phyloP scores from a whole-genome alignment of 2,888 invertebrate genomes.

The Pardosa pseudoannulata region DNA sequence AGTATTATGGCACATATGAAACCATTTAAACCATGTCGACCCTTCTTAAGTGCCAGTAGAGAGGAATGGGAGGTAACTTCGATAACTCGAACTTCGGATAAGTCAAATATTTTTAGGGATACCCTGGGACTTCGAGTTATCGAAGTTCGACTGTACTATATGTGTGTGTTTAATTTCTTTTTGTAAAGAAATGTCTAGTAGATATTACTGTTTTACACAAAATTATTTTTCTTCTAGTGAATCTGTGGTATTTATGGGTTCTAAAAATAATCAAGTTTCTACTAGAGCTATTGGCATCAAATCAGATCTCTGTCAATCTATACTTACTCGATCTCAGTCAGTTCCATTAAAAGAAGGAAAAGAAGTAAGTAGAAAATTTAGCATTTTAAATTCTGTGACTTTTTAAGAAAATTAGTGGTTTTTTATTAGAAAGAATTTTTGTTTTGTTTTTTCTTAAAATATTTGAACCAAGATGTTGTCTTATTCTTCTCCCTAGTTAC shows the following conservation, averaged over 20 bases:
- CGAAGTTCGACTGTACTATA: too few species aligned
- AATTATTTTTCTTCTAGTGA: slow-evolving; percentile 44
- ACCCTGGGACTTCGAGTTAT: too few species aligned
- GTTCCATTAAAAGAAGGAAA: slow-evolving; percentile 68
- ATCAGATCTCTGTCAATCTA: slow-evolving; percentile 41
- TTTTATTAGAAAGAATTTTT: neutral
- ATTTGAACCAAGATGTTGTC: neutral
- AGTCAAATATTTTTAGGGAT: too few species aligned
- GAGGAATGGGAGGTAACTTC: too few species aligned
- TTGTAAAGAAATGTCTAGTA: too few species aligned
- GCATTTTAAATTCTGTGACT: too few species aligned
- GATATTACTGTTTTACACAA: neutral
- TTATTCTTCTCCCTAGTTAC: neutral
- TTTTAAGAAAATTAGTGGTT: neutral
- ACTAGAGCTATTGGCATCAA: slow-evolving; percentile 50
- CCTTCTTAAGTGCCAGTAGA: too few species aligned
- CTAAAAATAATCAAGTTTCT: slow-evolving; percentile 57
- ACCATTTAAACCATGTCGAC: too few species aligned
- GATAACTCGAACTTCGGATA: too few species aligned
- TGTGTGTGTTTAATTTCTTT: too few species aligned
- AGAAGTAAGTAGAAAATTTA: too few species aligned
- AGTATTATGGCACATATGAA: too few species aligned
- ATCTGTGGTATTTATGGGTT: slow-evolving; percentile 68
- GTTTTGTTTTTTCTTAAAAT: neutral
- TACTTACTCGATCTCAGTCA: slow-evolving; percentile 69